Conservation (phyloP, 2,113 vertebrate species). For the Martes martes region DNA sequence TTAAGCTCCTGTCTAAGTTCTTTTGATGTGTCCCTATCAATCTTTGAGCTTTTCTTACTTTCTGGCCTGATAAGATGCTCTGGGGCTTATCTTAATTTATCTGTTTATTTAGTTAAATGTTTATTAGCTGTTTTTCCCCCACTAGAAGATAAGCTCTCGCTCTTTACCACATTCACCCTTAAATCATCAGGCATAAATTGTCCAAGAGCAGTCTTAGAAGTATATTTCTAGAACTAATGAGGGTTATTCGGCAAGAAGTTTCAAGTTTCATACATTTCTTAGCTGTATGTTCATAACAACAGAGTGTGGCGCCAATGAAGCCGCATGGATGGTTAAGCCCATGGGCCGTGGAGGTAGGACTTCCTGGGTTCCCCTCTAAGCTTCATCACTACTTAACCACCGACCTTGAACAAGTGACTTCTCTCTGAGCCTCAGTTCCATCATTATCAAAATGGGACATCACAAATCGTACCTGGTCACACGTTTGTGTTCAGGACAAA, state of each 20-base stretch:
- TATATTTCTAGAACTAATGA: background rate
- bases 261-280: background rate
- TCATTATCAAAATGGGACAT: background rate
- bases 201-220: background rate
- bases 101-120: background rate
- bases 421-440: background rate
- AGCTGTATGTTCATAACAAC: background rate
- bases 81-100: background rate
- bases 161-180: background rate
- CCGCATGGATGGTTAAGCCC: background rate
- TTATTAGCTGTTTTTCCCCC: background rate
- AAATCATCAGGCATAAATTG: background rate
- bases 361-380: background rate
- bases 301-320: background rate
- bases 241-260: background rate
- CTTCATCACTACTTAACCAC: background rate
- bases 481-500: background rate
- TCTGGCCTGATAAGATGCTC: background rate
- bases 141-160: background rate
- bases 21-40: background rate
- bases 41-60: background rate
- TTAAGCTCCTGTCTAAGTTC: background rate
- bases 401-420: background rate
- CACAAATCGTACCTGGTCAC: background rate
- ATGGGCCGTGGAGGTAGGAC: accelerated